Evolutionary conservation across 2,113 vertebrate genomes (phyloP).

Genomic region (Neolamprologus falcicula): DNA sequence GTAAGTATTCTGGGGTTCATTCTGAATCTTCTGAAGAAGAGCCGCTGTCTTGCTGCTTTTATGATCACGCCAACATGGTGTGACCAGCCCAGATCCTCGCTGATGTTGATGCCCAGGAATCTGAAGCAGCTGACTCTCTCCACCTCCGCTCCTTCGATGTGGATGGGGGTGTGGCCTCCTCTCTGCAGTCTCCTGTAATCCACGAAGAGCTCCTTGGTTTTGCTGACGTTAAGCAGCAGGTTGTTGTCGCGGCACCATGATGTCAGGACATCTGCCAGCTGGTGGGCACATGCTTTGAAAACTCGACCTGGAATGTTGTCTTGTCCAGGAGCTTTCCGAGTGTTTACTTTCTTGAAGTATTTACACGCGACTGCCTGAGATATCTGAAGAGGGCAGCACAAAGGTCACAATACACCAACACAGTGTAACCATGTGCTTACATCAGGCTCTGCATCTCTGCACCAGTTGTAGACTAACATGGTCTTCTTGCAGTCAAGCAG

Average conservation of each 20-base stretch:
- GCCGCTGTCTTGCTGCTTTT: background rate
- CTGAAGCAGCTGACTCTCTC: background rate
- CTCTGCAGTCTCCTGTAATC: too few species aligned
- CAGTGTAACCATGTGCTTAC: background rate
- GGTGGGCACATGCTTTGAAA: background rate
- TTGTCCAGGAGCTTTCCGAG: background rate
- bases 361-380: accelerated
- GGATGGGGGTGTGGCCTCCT: too few species aligned
- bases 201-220: too few species aligned
- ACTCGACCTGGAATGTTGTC: background rate
- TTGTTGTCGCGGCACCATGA: too few species aligned
- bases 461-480: background rate
- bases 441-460: background rate
- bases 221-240: too few species aligned
- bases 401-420: background rate
- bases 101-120: background rate
- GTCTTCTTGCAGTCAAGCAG: background rate
- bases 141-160: accelerated
- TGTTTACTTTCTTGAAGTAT: background rate
- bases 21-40: background rate
- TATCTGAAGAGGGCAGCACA: background rate
- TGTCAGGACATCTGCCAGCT: background rate
- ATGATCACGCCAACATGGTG: background rate
- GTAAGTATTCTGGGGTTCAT: background rate
- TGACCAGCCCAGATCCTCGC: background rate